Percentiles rank a stretch among this genome's conserved stretches.
Evolutionary conservation across 2,797 vertebrate genomes (phyloP).

Genomic region (Aotus griseimembra): DNA sequence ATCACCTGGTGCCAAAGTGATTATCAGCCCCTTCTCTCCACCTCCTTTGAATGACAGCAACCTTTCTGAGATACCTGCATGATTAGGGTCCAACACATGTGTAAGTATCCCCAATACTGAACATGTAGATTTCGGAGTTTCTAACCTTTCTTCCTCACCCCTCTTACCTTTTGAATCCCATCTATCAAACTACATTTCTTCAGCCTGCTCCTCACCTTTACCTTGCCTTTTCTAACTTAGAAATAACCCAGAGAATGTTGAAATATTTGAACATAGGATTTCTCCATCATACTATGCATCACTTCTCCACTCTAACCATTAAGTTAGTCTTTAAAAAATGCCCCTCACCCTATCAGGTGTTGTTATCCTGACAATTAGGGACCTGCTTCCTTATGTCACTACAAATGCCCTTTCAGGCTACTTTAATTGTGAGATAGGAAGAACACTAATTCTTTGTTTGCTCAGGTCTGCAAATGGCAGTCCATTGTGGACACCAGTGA

Average conservation of each 20-base stretch:
- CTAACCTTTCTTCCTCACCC: neutral
- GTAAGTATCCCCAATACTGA: no score
- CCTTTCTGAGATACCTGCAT: neutral
- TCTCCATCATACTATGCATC: neutral
- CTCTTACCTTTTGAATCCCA: neutral
- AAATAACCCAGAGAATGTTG: neutral
- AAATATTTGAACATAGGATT: neutral
- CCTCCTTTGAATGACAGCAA: neutral
- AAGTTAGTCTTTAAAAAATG: neutral
- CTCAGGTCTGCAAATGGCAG: neutral
- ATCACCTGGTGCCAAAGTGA: neutral
- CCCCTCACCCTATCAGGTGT: neutral
- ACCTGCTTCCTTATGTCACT: neutral
- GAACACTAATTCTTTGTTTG: neutral
- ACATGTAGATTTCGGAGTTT: neutral
- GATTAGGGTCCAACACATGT: accelerated
- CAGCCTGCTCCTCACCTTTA: no score
- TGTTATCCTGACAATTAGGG: neutral
- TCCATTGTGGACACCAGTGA: neutral
- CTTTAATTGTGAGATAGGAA: neutral
- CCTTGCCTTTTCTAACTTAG: neutral
- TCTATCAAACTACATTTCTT: neutral
- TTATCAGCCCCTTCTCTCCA: neutral
- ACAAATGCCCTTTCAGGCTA: neutral
- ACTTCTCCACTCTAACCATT: neutral